Evolutionary conservation across 2,113 vertebrate genomes (phyloP).

Genomic region (Ceyx melanurus): DNA sequence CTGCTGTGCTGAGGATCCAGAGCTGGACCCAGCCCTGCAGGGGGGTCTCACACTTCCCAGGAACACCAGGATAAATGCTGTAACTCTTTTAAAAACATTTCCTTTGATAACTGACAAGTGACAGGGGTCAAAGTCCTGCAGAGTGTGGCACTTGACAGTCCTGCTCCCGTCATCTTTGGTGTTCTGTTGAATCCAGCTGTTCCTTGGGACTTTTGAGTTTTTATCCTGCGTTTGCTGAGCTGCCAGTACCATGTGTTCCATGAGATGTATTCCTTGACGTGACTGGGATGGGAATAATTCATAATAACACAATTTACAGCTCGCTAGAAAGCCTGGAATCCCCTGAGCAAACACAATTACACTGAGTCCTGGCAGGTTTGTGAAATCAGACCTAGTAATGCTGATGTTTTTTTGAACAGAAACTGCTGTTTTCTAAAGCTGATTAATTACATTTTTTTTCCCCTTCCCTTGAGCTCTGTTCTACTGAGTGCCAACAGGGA

Average conservation of each 20-base stretch:
- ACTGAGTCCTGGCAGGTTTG: not conserved
- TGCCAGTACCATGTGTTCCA: rapidly evolving
- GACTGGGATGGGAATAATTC: not conserved
- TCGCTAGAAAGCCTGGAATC: not conserved
- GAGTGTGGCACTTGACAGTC: not conserved
- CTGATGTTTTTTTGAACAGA: not conserved
- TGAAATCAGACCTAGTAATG: not conserved
- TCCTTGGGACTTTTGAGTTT: not conserved
- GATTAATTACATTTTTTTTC: not conserved
- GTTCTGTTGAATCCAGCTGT: rapidly evolving
- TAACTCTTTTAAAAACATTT: not conserved
- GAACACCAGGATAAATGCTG: not conserved
- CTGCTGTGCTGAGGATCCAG: too few species aligned
- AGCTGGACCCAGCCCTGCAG: too few species aligned
- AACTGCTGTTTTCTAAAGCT: not conserved
- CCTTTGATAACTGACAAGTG: too few species aligned
- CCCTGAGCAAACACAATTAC: not conserved
- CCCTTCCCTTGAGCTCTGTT: not conserved
- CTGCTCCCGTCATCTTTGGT: not conserved
- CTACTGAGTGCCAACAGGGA: not conserved
- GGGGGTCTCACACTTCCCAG: not conserved
- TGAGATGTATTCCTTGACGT: rapidly evolving
- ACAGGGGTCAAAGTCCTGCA: not conserved
- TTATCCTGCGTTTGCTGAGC: not conserved
- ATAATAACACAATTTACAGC: not conserved